Conservation (phyloP, 2,113 vertebrate genomes). For the Chaetorhynchus papuensis region DNA sequence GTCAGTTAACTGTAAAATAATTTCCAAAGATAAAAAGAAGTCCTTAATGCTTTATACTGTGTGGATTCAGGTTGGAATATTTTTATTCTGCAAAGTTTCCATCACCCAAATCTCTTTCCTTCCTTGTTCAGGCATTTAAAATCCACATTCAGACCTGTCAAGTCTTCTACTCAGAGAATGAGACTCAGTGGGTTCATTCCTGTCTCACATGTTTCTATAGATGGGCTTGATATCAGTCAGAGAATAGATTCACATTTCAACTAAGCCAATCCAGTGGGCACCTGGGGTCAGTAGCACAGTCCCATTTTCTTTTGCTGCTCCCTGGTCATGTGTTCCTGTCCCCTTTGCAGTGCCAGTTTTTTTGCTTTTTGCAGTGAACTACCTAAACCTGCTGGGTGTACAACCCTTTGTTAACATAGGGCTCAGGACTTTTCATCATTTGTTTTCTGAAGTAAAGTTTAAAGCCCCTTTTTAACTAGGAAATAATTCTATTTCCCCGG, state of each 20-base stretch:
- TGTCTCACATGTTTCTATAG: background rate
- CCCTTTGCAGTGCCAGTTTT: background rate
- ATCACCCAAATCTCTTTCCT: background rate
- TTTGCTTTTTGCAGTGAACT: background rate
- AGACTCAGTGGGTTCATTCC: background rate
- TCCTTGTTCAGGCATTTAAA: conserved; percentile 10
- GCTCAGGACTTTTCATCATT: background rate
- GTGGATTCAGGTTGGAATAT: background rate
- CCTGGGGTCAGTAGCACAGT: background rate
- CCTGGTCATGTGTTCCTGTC: background rate
- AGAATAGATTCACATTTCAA: background rate
- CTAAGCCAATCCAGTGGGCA: background rate
- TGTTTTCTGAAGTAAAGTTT: background rate
- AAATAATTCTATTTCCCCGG: background rate
- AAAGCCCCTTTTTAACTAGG: background rate
- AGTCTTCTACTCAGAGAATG: background rate
- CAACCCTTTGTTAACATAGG: background rate
- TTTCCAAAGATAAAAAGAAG: background rate
- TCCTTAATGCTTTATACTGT: background rate
- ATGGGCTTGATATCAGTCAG: background rate
- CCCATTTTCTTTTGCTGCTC: background rate
- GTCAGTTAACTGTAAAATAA: conserved; percentile 17
- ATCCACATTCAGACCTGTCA: background rate
- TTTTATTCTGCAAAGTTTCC: conserved; percentile 4
- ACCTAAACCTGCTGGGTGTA: background rate